These are phyloP conservation scores for Leucoraja erinaceus DNA, from an alignment of 2,113 vertebrate species.

Conservation along the genomic window DNA sequence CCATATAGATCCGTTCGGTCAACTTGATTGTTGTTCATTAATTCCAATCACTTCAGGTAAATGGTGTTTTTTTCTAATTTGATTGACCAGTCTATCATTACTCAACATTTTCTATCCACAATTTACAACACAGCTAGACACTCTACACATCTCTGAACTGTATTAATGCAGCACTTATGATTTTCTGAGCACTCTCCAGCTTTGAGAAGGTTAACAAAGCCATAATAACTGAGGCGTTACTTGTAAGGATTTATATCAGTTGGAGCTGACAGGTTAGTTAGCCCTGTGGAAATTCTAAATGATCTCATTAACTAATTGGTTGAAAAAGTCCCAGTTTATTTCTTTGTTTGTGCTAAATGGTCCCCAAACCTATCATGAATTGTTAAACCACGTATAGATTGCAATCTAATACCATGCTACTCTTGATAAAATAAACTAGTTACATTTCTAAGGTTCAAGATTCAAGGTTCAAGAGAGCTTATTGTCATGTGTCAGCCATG, in stretches of 20 bases:
- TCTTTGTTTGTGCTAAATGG: not conserved
- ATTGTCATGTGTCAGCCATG: too few relatives aligned
- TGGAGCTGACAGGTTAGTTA: not conserved
- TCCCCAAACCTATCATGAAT: not conserved
- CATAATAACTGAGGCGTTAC: not conserved
- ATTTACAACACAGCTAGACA: not conserved
- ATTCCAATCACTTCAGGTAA: not conserved
- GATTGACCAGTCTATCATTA: not conserved
- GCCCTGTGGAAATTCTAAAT: not conserved
- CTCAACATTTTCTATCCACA: not conserved
- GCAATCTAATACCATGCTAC: not conserved
- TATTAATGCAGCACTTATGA: not conserved
- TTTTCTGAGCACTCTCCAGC: not conserved
- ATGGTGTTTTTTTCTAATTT: not conserved
- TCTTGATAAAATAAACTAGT: not conserved
- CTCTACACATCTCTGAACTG: not conserved
- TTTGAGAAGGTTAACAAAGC: not conserved
- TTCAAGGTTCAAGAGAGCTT: too few relatives aligned
- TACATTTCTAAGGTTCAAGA: too few relatives aligned
- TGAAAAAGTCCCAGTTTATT: not conserved
- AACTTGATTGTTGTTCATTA: not conserved
- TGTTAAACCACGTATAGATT: not conserved
- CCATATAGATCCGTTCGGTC: too few relatives aligned
- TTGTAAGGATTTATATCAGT: not conserved
- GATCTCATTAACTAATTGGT: conserved; percentile 5